Base-by-base conservation (phyloP, 64 coral and sea anemone species). In the Pocillopora damicornis region DNA sequence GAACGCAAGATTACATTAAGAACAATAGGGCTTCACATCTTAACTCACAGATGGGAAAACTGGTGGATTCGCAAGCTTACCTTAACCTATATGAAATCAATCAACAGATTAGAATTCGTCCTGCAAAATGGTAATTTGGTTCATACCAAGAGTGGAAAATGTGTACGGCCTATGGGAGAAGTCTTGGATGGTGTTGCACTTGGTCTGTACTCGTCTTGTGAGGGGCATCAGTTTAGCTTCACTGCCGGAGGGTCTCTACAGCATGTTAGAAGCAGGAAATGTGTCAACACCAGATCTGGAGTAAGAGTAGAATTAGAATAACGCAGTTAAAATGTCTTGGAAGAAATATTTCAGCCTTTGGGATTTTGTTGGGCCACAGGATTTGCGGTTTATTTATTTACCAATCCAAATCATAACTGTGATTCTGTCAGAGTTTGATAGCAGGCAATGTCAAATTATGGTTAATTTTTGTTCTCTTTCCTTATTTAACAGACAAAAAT, bases 231-330 rank as follows among this genome's bases (percentile, higher is more conserved):
- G 73, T 99, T 99, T 79, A 90, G 90, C 66, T 99, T 99, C 74
- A 99, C 97, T 0, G 90, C 92, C 81, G 93, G 93, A 72, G 97
- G 97, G 18, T 99, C 97, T 59, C 42, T 99, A 22, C 93, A 99
- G 60, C 97, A 99, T 51, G 67, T 99, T 59, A 74, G 78, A 26
- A 99, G 97, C 37, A 86, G 80, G 61, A 95, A 95, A 69, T 99
- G 97, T 71, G 85, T 95, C 73, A 95, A 95, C n/a, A 84, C 93
- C 11, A 63, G 65, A 61, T 86, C 90, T 37, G 93, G 81, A 37
- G 97, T 99, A 86, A 92, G 90, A 81, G 61, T 26, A 37, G 0
- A 7, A 5, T 34, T 26, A 25, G 15, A 79, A 51, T 51, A 51
- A 16, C 23, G 13, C n/a, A 20, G 9, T 4, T 20, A n/a, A 68